Evolutionary conservation across 2,797 vertebrate species (phyloP).

Genomic region (Diplodus sargus): DNA sequence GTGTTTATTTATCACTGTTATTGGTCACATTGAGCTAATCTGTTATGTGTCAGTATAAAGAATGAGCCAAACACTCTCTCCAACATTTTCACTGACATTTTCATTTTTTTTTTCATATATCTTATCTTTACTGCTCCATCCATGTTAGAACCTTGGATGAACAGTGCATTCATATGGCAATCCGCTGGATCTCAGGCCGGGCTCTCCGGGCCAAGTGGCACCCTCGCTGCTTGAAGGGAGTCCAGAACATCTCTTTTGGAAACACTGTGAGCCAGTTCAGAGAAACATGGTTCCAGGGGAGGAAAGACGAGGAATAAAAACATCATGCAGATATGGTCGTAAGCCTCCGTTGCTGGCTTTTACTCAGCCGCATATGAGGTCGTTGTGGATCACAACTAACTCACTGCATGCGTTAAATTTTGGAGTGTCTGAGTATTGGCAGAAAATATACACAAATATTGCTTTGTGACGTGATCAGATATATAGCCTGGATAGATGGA

Average conservation of each 20-base stretch:
- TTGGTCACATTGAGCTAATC: neutral
- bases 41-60: neutral
- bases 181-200: constrained; percentile 16
- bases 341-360: neutral
- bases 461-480: constrained; percentile 3
- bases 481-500: neutral
- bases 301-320: constrained; percentile 5
- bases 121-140: neutral
- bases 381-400: neutral
- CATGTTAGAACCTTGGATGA: constrained; percentile 19
- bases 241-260: constrained; percentile 40
- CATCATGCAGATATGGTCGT: neutral
- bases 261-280: constrained; percentile 1
- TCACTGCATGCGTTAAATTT: neutral
- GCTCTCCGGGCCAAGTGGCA: constrained; percentile 20
- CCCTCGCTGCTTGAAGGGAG: neutral
- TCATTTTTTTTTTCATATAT: neutral
- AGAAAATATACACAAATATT: neutral
- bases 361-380: constrained; percentile 7
- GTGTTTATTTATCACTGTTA: neutral
- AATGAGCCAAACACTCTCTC: neutral
- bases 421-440: neutral
- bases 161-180: constrained; percentile 11
- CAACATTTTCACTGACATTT: neutral
- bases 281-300: constrained; percentile 3